Conservation (phyloP, 2,888 invertebrate genomes). For the Anoplius nigerrimus region DNA sequence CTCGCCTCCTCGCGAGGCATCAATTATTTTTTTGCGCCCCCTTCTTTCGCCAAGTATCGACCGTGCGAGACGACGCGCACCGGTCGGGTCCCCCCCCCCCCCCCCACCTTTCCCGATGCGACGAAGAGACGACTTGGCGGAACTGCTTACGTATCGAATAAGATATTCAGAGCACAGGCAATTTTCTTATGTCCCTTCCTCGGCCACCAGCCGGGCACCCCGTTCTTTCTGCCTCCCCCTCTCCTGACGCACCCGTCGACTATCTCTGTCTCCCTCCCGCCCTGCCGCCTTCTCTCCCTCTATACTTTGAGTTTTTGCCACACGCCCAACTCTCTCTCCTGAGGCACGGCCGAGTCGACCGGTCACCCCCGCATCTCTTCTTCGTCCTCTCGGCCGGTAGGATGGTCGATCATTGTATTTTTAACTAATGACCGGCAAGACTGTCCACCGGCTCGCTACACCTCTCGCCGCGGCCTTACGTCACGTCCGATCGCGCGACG, state of each 20-base stretch:
- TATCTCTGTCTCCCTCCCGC: constrained; percentile 13
- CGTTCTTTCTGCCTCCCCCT: constrained; percentile 37
- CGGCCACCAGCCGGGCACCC: constrained; percentile 29
- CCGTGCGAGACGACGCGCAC: constrained; percentile 28
- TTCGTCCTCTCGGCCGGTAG: constrained; percentile 25
- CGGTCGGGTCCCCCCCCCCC: constrained; percentile 12
- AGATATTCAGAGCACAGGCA: constrained; percentile 63
- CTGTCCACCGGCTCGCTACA: constrained; percentile 14
- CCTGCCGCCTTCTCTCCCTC: not conserved
- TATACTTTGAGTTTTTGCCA: too few species aligned
- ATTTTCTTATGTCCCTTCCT: constrained; percentile 66
- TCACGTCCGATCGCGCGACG: constrained; percentile 27
- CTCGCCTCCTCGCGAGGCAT: constrained; percentile 13
- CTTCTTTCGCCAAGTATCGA: constrained; percentile 39
- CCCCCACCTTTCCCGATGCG: not conserved
- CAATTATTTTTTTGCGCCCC: constrained; percentile 44
- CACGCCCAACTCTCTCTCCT: too few species aligned
- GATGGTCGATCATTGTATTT: constrained; percentile 47
- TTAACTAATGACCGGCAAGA: constrained; percentile 34
- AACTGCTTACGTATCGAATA: constrained; percentile 57
- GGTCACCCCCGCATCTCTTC: constrained; percentile 17
- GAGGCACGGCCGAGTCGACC: too few species aligned
- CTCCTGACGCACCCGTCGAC: too few species aligned
- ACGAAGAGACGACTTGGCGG: constrained; percentile 39
- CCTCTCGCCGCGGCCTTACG: constrained; percentile 6